Conservation (phyloP, 37 sponge, comb jelly and placozoan genomes). For the Spongilla lacustris region DNA sequence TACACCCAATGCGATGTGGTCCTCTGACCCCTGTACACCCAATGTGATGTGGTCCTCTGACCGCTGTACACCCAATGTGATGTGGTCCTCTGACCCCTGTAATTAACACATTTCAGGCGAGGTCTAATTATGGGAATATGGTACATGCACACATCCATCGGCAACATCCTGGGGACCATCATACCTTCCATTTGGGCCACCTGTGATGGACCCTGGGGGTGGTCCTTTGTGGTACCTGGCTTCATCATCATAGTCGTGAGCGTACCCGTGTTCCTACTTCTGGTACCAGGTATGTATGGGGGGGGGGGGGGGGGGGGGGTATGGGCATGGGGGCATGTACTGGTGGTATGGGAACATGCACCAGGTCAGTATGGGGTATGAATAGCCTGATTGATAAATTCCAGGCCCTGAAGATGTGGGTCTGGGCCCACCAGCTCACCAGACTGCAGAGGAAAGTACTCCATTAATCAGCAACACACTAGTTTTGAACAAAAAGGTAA, state of each 20-base stretch:
- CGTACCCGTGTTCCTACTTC: slow-evolving; percentile 52
- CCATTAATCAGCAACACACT: background rate
- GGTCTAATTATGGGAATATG: slow-evolving; percentile 96
- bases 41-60: background rate
- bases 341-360: background rate
- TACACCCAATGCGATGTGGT: background rate
- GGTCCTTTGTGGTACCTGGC: slow-evolving; percentile 76
- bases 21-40: no score
- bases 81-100: background rate
- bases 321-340: background rate
- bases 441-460: background rate
- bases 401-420: background rate
- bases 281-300: slow-evolving; percentile 20
- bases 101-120: slow-evolving; percentile 48
- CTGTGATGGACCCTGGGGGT: slow-evolving; percentile 17
- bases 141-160: slow-evolving; percentile 94
- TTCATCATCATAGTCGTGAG: slow-evolving; percentile 61
- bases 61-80: background rate
- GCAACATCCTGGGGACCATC: slow-evolving; percentile 91
- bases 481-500: background rate
- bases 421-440: background rate
- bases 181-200: slow-evolving; percentile 86
- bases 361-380: no score
- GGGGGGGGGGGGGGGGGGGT: background rate
- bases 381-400: no score